Base-by-base conservation (phyloP, 2,888 invertebrate species). In the Clivina fossor region DNA sequence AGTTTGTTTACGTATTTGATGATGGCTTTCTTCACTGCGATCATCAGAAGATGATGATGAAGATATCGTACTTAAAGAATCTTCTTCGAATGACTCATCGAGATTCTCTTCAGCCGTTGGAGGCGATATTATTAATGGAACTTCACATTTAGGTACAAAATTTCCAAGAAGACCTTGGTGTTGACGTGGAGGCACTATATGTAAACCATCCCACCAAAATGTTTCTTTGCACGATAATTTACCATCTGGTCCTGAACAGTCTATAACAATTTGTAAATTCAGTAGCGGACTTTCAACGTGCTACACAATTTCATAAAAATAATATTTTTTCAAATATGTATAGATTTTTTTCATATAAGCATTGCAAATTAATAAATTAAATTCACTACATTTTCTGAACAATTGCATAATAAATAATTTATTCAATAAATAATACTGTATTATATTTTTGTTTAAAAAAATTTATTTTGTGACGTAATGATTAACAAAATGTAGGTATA, bases 191-290 rank as follows among this genome's bases (percentile, higher is more conserved):
- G 85, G 85, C 4, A 79, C 77, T 40, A 87, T 75, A 71, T 82
- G 80, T 49, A 86, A 76, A 15, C 86, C 86, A 56, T 83, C 82
- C 86, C 86, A 86, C 85, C 86, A 86, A 74, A 84, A 84, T 56
- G 79, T 76, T 68, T 86, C 85, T 69, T 81, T 82, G 66, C 83
- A 82, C 41, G 78, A 76, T 51, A 85, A 76, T 56, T 82, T 81
- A 2, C 80, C 80, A 46, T 69, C 71, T n/a, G 46, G 13, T 4
- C 30, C 16, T 19, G 26, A 18, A 4, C 30, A 19, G 40, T 55
- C 54, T n/a, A n/a, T n/a, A n/a, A n/a, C n/a, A n/a, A n/a, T n/a
- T n/a, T n/a, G n/a, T n/a, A n/a, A n/a, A n/a, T n/a, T n/a, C n/a
- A n/a, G n/a, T n/a, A n/a, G n/a, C n/a, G n/a, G n/a, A n/a, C n/a